phyloP scores from a whole-genome alignment of 2,888 invertebrate species.

The Agriopis leucophaearia region DNA sequence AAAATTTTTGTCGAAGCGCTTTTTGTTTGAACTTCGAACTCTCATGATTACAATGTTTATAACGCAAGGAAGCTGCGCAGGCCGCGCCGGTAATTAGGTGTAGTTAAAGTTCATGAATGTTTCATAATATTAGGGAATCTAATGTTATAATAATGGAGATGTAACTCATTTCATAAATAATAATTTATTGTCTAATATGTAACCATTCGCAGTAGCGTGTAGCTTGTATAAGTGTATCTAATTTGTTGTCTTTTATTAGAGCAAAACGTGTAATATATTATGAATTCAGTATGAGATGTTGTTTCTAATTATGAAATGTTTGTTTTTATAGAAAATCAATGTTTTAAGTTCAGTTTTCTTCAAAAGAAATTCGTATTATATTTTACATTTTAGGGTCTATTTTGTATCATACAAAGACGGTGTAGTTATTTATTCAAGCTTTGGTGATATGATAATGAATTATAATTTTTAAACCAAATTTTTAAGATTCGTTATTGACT shows the following conservation, averaged over 20 bases:
- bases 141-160: constrained; percentile 35
- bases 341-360: constrained; percentile 34
- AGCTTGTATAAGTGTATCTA: constrained; percentile 79
- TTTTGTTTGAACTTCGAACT: too few relatives aligned
- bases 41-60: too few relatives aligned
- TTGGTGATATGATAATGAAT: not conserved
- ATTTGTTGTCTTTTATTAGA: constrained; percentile 44
- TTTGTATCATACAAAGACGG: constrained; percentile 10
- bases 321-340: constrained; percentile 34
- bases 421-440: constrained; percentile 20
- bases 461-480: constrained; percentile 3
- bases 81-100: constrained; percentile 43
- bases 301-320: constrained; percentile 56
- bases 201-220: constrained; percentile 69
- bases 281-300: constrained; percentile 65
- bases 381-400: constrained; percentile 23
- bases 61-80: constrained; percentile 53
- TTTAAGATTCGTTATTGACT: constrained; percentile 2
- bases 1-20: too few relatives aligned
- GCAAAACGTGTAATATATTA: constrained; percentile 75
- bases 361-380: constrained; percentile 32
- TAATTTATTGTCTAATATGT: constrained; percentile 67
- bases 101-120: constrained; percentile 28
- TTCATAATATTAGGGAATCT: constrained; percentile 37
- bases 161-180: constrained; percentile 41